Conservation (phyloP, 2,888 invertebrate species). For the Dinocampus coccinellae region DNA sequence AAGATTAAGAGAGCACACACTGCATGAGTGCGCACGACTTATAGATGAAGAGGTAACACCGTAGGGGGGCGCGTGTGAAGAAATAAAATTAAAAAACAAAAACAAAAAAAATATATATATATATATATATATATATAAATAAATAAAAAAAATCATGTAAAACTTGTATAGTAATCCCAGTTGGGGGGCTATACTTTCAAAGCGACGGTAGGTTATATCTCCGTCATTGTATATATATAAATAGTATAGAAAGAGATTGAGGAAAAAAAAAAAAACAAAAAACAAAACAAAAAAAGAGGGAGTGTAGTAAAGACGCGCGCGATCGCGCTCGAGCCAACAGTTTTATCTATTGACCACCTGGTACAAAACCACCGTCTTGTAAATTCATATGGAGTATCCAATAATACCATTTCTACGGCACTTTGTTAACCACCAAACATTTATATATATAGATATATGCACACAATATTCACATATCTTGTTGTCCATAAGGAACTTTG, state of each 20-base stretch:
- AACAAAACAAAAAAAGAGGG: background rate
- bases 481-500: conserved; percentile 27
- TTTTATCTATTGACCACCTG: conserved; percentile 57
- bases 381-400: conserved; percentile 34
- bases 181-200: conserved; percentile 58
- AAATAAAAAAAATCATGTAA: background rate
- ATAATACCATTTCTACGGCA: conserved; percentile 34
- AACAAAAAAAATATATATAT: too few species aligned
- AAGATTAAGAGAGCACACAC: conserved; percentile 24
- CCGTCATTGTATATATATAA: conserved; percentile 25
- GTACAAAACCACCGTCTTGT: conserved; percentile 30
- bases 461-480: background rate
- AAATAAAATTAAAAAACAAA: conserved; percentile 58
- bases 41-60: conserved; percentile 64
- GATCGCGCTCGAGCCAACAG: conserved; percentile 35
- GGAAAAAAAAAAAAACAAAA: too few species aligned
- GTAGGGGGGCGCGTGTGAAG: conserved; percentile 58
- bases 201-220: conserved; percentile 49
- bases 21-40: conserved; percentile 33
- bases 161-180: conserved; percentile 49
- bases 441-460: background rate
- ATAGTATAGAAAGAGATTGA: background rate
- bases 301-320: conserved; percentile 19
- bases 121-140: conserved; percentile 39
- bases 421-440: conserved; percentile 32